These are phyloP conservation scores for Falco cherrug DNA, from an alignment of 2,797 vertebrate genomes.

Conservation along the genomic window DNA sequence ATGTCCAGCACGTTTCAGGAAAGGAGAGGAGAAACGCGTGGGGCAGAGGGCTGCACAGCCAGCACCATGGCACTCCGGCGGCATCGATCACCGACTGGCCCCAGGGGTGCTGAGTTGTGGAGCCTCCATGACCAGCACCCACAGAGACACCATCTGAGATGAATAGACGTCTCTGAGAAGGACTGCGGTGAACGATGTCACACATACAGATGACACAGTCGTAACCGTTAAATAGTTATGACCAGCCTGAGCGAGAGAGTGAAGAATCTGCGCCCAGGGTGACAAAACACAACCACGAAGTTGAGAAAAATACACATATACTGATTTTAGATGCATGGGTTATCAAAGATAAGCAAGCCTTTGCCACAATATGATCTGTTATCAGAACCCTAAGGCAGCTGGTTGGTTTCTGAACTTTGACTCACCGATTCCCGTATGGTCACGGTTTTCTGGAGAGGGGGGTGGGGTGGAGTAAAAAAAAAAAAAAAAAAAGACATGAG, in stretches of 20 bases:
- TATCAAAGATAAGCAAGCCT: conserved; percentile 60
- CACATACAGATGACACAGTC: conserved; percentile 49
- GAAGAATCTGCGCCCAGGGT: conserved; percentile 41
- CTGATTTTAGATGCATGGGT: conserved; percentile 50
- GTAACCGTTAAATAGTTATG: conserved; percentile 44
- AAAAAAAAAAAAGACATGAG: not conserved
- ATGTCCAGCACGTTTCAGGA: not conserved
- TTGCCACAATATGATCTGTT: conserved; percentile 56
- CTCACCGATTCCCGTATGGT: conserved; percentile 65
- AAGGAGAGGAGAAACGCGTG: not conserved
- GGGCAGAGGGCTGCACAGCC: not conserved
- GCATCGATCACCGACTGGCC: not conserved
- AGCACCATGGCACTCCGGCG: not conserved
- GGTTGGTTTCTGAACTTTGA: conserved; percentile 67
- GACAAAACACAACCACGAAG: conserved; percentile 53
- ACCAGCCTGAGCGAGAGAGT: conserved; percentile 9
- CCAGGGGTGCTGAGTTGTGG: conserved; percentile 18
- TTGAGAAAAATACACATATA: conserved; percentile 41
- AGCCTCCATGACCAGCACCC: conserved; percentile 6
- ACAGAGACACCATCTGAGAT: not conserved
- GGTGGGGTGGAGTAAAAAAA: too few relatives aligned
- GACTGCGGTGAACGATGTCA: not conserved
- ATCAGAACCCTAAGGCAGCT: conserved; percentile 76
- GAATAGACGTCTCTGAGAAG: conserved; percentile 24
- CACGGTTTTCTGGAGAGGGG: conserved; percentile 43